A percentile compares a stretch with the other conserved stretches of the same genome.
phyloP scores from a whole-genome alignment of 1,140 invertebrate genomes.

The Megathymus violae region DNA sequence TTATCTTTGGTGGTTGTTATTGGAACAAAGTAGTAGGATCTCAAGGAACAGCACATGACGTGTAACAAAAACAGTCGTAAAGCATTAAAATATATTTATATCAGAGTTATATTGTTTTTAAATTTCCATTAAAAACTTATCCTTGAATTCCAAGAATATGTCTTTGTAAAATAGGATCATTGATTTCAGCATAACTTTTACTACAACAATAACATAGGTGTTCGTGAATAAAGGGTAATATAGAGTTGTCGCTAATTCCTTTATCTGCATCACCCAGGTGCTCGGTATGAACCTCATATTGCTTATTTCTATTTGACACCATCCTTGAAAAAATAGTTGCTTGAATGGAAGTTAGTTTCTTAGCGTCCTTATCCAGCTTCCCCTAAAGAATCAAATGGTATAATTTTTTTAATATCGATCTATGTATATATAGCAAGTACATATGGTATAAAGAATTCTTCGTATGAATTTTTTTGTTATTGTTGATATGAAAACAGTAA shows the following conservation, averaged over 20 bases:
- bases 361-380: constrained; percentile 45
- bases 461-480: too few relatives aligned
- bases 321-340: constrained; percentile 72
- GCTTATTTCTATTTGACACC: constrained; percentile 51
- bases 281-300: constrained; percentile 18
- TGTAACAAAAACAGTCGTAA: too few relatives aligned
- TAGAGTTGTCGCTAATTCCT: constrained; percentile 33
- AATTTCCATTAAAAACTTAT: too few relatives aligned
- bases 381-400: constrained; percentile 62
- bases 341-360: constrained; percentile 65
- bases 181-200: constrained; percentile 61
- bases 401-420: background rate
- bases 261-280: constrained; percentile 23
- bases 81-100: too few relatives aligned
- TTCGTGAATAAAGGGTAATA: constrained; percentile 61
- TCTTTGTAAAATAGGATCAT: constrained; percentile 36
- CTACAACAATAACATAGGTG: constrained; percentile 71
- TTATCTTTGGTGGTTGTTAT: too few relatives aligned
- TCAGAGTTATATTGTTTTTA: too few relatives aligned
- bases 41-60: too few relatives aligned
- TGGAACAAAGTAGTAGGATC: too few relatives aligned
- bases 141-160: constrained; percentile 20
- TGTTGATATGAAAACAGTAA: too few relatives aligned
- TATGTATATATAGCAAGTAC: too few relatives aligned
- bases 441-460: too few relatives aligned